Percentiles rank a stretch among this genome's conserved stretches.
phyloP scores from a whole-genome alignment of 2,113 vertebrate genomes.

The Phylloscopus trochilus region DNA sequence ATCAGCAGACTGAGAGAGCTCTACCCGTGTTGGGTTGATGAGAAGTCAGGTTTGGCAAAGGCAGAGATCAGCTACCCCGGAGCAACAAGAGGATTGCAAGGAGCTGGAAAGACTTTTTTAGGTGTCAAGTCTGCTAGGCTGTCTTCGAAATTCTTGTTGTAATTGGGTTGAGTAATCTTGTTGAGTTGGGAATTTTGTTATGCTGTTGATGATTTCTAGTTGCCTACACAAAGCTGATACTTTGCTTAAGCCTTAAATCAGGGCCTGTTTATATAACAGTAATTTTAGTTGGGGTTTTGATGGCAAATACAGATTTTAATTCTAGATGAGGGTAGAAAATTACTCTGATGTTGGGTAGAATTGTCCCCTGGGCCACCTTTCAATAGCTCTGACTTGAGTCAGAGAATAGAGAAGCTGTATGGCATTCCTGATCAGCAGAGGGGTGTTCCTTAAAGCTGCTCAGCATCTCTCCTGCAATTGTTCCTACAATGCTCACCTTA shows the following conservation, averaged over 20 bases:
- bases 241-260: background rate
- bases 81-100: background rate
- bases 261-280: background rate
- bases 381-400: background rate
- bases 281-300: background rate
- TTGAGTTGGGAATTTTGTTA: background rate
- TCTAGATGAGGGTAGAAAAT: background rate
- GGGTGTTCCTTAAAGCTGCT: background rate
- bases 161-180: background rate
- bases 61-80: background rate
- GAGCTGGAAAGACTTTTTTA: background rate
- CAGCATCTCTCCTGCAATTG: background rate
- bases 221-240: background rate
- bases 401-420: background rate
- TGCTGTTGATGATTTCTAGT: background rate
- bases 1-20: background rate
- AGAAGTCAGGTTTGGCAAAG: background rate
- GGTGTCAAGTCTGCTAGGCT: background rate
- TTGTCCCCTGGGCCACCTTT: background rate
- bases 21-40: fast-evolving
- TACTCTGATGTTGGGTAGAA: background rate
- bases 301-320: background rate
- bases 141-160: background rate
- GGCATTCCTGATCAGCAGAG: background rate
- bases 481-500: background rate